Conservation (phyloP, 2,113 vertebrate species). For the Pomatorhinus ruficollis region DNA sequence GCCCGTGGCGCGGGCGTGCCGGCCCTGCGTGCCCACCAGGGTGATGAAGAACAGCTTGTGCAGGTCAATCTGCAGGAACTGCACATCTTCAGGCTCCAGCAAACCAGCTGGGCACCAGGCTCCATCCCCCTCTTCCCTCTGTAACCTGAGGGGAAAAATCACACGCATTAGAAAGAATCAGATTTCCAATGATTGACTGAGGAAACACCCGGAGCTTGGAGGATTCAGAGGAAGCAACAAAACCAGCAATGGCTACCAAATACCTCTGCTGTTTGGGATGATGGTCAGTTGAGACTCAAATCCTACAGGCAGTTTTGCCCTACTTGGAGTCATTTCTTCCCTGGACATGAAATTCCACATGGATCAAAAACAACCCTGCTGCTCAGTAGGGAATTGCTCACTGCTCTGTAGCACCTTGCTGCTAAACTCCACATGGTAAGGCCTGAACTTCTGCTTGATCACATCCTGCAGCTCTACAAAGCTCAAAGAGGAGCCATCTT, state of each 20-base stretch:
- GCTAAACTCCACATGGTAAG: not conserved
- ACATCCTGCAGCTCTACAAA: not conserved
- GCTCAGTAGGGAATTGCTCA: not conserved
- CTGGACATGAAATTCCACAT: not conserved
- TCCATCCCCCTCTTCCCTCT: slow-evolving; percentile 86
- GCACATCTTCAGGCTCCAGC: slow-evolving; percentile 81
- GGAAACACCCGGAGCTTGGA: not conserved
- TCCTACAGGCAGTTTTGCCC: not conserved
- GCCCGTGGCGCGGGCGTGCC: slow-evolving; percentile 82
- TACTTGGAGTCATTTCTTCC: not conserved
- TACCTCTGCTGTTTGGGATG: not conserved
- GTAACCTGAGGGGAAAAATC: slow-evolving; percentile 71
- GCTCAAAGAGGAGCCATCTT: not conserved
- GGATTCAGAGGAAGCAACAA: not conserved
- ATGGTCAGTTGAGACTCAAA: not conserved
- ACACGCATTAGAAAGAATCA: fast-evolving
- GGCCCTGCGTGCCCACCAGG: slow-evolving; percentile 88
- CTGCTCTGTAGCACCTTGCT: not conserved
- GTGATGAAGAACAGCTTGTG: slow-evolving; percentile 85
- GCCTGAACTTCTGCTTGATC: not conserved
- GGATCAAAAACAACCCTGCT: not conserved
- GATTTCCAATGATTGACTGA: not conserved
- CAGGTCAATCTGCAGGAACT: slow-evolving; percentile 90
- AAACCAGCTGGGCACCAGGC: slow-evolving; percentile 90
- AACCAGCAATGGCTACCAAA: not conserved